Conservation (phyloP, 2,113 vertebrate genomes). For the Machaerirhynchus nigripectus region DNA sequence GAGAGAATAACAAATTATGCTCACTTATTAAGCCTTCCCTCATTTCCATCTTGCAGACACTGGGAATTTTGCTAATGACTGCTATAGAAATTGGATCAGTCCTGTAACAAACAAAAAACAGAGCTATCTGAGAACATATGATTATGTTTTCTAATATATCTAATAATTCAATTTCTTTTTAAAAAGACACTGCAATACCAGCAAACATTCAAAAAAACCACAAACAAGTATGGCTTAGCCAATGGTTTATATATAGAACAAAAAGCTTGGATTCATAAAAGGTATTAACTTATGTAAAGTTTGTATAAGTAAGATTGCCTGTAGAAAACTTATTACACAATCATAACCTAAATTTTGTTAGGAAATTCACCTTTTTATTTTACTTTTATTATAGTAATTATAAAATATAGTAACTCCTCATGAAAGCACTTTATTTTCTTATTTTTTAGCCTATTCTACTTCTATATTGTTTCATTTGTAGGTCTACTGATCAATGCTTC, state of each 20-base stretch:
- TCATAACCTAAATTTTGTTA: not conserved
- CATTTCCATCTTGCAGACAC: not conserved
- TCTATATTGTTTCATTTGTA: not conserved
- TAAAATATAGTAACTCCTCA: not conserved
- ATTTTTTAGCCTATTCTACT: not conserved
- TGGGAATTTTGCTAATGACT: not conserved
- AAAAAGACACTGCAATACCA: not conserved
- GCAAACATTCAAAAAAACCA: not conserved
- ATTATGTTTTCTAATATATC: not conserved
- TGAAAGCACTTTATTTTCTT: not conserved
- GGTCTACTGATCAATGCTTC: not conserved
- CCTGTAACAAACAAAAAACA: not conserved
- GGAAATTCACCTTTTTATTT: not conserved
- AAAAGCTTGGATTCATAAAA: not conserved
- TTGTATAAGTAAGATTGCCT: not conserved
- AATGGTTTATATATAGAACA: not conserved
- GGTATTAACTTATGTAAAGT: not conserved
- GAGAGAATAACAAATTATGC: not conserved
- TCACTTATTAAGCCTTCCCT: not conserved
- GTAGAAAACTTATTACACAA: not conserved
- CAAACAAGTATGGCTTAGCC: not conserved
- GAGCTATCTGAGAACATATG: not conserved
- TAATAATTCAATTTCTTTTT: not conserved
- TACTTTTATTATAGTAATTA: not conserved
- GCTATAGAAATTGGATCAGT: not conserved